Evolutionary conservation across 35 echinoderm and acorn worm species (phyloP).

Genomic region (Acanthaster planci): DNA sequence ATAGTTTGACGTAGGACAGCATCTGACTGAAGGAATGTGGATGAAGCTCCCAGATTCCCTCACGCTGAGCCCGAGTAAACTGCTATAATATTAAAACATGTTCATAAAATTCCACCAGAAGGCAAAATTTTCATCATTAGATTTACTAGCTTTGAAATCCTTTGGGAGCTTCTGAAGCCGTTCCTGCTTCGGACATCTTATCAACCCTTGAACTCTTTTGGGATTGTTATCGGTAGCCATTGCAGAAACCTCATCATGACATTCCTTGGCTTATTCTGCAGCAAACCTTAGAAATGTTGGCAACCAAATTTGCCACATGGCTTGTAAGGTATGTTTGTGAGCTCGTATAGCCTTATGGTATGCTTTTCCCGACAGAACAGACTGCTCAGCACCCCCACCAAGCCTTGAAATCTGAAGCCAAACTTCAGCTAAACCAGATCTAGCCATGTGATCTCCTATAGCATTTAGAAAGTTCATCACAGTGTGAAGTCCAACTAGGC

Average conservation of each 20-base stretch:
- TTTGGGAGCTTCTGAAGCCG: not conserved
- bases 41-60: conserved; percentile 68
- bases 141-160: conserved; percentile 34
- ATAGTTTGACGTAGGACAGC: conserved; percentile 49
- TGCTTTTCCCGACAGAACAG: conserved; percentile 44
- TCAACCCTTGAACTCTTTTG: not conserved
- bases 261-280: conserved; percentile 18
- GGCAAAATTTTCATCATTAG: conserved; percentile 33
- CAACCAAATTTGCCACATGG: conserved; percentile 49
- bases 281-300: conserved; percentile 33
- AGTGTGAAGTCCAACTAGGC: conserved; percentile 64
- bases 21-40: conserved; percentile 46
- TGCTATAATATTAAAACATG: conserved; percentile 27
- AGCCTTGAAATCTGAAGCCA: conserved; percentile 42
- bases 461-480: conserved; percentile 72
- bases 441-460: conserved; percentile 55
- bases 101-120: conserved; percentile 53
- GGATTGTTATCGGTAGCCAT: not conserved
- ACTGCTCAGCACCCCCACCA: conserved; percentile 25
- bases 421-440: conserved; percentile 38
- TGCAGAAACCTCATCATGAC: conserved; percentile 17
- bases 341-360: conserved; percentile 44
- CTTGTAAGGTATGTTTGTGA: conserved; percentile 63
- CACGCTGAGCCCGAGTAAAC: conserved; percentile 43
- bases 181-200: conserved; percentile 1